Conservation (phyloP, 2,888 invertebrate species). For the Drosophila siamana region DNA sequence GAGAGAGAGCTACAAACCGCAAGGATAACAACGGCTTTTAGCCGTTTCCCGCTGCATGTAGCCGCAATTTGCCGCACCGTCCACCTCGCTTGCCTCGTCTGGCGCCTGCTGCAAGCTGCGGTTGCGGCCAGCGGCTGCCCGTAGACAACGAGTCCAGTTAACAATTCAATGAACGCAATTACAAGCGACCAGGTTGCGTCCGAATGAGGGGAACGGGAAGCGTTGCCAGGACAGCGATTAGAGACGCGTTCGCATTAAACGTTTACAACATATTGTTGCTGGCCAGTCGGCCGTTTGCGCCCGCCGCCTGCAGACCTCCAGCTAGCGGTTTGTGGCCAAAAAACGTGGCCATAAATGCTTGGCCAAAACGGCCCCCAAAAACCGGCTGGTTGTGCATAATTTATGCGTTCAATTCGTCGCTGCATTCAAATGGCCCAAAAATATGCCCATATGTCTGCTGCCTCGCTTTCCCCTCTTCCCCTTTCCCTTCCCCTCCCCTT, state of each 20-base stretch:
- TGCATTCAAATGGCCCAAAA: constrained; percentile 64
- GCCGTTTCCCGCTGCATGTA: constrained; percentile 42
- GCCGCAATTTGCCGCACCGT: neutral
- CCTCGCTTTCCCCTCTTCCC: no score
- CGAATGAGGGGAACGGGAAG: neutral
- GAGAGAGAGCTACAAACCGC: constrained; percentile 37
- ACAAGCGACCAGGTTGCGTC: constrained; percentile 54
- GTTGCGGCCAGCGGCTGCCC: constrained; percentile 51
- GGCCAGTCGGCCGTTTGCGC: constrained; percentile 51
- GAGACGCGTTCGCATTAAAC: constrained; percentile 77
- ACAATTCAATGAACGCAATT: constrained; percentile 82
- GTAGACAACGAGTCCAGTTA: constrained; percentile 72
- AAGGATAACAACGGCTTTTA: constrained; percentile 80
- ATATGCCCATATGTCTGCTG: constrained; percentile 22
- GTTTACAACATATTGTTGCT: constrained; percentile 79
- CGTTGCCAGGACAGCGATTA: constrained; percentile 79
- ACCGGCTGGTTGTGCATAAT: constrained; percentile 73
- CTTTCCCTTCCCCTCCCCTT: constrained; percentile 1
- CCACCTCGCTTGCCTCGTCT: neutral
- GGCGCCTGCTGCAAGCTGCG: constrained; percentile 64
- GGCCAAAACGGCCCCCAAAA: no score
- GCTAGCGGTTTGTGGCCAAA: constrained; percentile 44
- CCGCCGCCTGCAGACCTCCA: neutral
- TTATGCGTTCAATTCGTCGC: constrained; percentile 75
- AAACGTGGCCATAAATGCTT: constrained; percentile 64